Evolutionary conservation across 2,888 invertebrate genomes (phyloP).

Genomic region (Merodon equestris): DNA sequence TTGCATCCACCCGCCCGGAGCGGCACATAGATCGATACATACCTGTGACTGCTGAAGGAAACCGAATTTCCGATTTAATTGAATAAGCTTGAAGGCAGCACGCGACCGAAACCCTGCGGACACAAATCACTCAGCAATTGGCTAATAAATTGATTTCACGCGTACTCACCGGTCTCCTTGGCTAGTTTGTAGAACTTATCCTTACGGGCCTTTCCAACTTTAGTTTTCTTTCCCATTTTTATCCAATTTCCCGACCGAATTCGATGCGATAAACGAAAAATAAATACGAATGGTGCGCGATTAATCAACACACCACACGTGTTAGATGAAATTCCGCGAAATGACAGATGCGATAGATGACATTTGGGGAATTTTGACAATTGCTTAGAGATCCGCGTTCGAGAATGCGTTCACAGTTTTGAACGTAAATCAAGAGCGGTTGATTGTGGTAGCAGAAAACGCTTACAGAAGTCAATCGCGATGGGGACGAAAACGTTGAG

Average conservation of each 20-base stretch:
- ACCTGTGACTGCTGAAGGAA: conserved; percentile 97
- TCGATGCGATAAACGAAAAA: not conserved
- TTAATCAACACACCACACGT: conserved; percentile 59
- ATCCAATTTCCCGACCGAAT: too few species aligned
- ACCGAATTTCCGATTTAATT: conserved; percentile 97
- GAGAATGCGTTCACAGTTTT: not conserved
- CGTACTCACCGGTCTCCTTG: conserved; percentile 94
- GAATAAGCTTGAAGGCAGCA: conserved; percentile 99
- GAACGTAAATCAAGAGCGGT: too few species aligned
- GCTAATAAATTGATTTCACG: conserved; percentile 2
- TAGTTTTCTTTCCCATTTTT: conserved; percentile 95
- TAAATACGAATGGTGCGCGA: not conserved
- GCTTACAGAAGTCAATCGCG: too few species aligned
- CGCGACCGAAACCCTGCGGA: conserved; percentile 93
- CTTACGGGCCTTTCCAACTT: conserved; percentile 98
- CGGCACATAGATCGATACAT: conserved; percentile 98
- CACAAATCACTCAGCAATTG: not conserved
- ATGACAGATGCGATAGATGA: conserved; percentile 25
- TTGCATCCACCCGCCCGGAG: conserved; percentile 99
- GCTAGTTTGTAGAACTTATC: conserved; percentile 99
- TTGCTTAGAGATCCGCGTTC: conserved; percentile 7
- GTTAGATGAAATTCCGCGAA: conserved; percentile 13
- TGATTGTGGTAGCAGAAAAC: too few species aligned
- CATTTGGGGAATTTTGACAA: not conserved
- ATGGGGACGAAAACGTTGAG: too few species aligned